Percentiles rank a stretch among this genome's conserved stretches.
Evolutionary conservation across 2,888 invertebrate genomes (phyloP).

Genomic region (Laothoe populi): DNA sequence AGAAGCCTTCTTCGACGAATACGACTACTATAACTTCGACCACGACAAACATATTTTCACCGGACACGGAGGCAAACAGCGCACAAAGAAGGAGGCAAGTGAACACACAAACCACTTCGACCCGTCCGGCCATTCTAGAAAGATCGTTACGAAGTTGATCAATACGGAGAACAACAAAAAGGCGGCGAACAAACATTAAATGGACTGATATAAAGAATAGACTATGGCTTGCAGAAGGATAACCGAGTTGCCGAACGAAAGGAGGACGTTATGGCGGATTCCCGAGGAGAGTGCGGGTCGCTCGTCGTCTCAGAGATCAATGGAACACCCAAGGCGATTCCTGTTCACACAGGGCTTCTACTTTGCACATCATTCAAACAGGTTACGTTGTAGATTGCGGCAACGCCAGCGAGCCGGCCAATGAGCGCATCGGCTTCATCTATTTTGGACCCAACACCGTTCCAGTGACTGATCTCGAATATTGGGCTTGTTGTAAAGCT

Average conservation of each 20-base stretch:
- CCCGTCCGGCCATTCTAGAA: constrained; percentile 96
- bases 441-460: constrained; percentile 70
- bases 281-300: constrained; percentile 68
- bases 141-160: constrained; percentile 93
- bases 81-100: constrained; percentile 94
- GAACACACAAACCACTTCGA: constrained; percentile 96
- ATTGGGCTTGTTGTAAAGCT: constrained; percentile 79
- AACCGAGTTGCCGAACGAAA: constrained; percentile 72
- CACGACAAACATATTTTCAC: constrained; percentile 95
- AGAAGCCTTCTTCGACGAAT: constrained; percentile 93
- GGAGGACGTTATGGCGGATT: constrained; percentile 76
- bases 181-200: constrained; percentile 65
- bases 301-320: constrained; percentile 72
- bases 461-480: constrained; percentile 77
- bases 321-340: constrained; percentile 76
- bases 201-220: constrained; percentile 43
- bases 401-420: constrained; percentile 47
- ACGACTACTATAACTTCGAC: constrained; percentile 97
- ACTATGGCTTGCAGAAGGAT: constrained; percentile 77
- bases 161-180: constrained; percentile 94
- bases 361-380: constrained; percentile 59
- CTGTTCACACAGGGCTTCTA: constrained; percentile 70
- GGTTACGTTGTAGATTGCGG: constrained; percentile 50
- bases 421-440: constrained; percentile 41
- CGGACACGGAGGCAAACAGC: constrained; percentile 95